Base-by-base conservation (phyloP, 1,140 invertebrate genomes). In the Xylocopa sonorina region DNA sequence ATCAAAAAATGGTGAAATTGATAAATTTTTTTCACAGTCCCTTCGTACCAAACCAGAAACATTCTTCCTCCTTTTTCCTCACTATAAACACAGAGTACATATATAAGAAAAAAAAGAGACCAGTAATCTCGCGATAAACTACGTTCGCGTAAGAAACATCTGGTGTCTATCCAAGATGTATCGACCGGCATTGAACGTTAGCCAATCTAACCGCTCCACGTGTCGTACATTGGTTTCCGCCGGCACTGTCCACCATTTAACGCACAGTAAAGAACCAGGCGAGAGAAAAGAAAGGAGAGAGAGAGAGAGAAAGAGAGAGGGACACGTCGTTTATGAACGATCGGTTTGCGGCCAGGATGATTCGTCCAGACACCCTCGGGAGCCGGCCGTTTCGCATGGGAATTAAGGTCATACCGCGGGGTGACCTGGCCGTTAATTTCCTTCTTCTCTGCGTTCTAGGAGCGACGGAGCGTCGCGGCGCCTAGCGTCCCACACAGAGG, bases 351-450 rank as follows among this genome's bases (percentile, higher is more conserved):
- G 24, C 5, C 24, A n/a, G n/a, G 4, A 58, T 34, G 50, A 77
- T 68, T 68, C 48, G 24, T 58, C 16, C 29, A 48, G 68, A 68
- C 29, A 48, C 9, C n/a, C 51, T 7, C 16, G 7, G 64, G 34
- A 12, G 10, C 14, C 10, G 29, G 53, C 7, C 16, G 34, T 58
- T 38, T 53, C 64, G 51, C 16, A 58, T 27, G 21, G 14, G 50
- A 50, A 69, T 69, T 69, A 77, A 77, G 75, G 75, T 32, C 64
- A 58, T 69, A n/a, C n/a, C 53, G 29, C 27, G 27, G 18, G 53
- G 50, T 3, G 41, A 67, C 29, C 27, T 10, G 38, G 51, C 63
- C 43, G 75, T 77, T 77, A 77, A 77, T 77, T 69, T 58, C 66
- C 46, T 51, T 63, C 53, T 77, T 69, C 38, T 38, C 16, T 48